A percentile compares a stretch with the other conserved stretches of the same genome.
Evolutionary conservation across 2,113 vertebrate genomes (phyloP).

Genomic region (Lipophrys pholis): DNA sequence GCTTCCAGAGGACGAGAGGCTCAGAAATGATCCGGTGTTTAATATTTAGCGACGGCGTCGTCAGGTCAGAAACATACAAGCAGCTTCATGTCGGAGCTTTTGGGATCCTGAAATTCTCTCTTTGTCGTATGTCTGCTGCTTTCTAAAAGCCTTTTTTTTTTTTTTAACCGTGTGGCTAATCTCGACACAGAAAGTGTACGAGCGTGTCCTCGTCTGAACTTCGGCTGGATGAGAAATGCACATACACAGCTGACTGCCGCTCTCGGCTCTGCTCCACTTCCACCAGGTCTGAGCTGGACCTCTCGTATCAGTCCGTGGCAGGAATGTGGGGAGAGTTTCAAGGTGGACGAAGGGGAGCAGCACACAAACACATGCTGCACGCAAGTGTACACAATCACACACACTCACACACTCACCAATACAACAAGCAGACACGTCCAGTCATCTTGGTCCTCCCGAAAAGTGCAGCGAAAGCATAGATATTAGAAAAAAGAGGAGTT

Average conservation of each 20-base stretch:
- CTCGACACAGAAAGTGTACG: constrained; percentile 65
- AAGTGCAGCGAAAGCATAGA: constrained; percentile 65
- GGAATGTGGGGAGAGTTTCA: constrained; percentile 14
- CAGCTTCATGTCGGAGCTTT: constrained; percentile 30
- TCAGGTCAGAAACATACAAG: not conserved
- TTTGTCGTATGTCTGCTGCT: constrained; percentile 38
- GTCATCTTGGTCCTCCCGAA: constrained; percentile 61
- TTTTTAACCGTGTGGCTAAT: constrained; percentile 44
- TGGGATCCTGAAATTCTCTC: constrained; percentile 19
- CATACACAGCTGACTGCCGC: constrained; percentile 61
- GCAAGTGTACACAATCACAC: constrained; percentile 16
- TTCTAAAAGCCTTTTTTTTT: not conserved
- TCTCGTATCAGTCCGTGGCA: constrained; percentile 12
- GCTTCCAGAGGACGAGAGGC: not conserved
- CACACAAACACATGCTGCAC: constrained; percentile 6
- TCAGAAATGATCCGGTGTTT: not conserved
- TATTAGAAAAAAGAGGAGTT: constrained; percentile 54
- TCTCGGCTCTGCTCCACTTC: constrained; percentile 62
- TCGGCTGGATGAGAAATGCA: constrained; percentile 62
- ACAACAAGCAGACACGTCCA: constrained; percentile 48
- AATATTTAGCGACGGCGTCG: not conserved
- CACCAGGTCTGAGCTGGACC: constrained; percentile 16
- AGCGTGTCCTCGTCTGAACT: constrained; percentile 78
- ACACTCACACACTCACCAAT: constrained; percentile 14
- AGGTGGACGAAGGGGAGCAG: constrained; percentile 15